Percentiles rank a stretch among this genome's conserved stretches.
These are phyloP conservation scores for Onchidella celtica DNA, from an alignment of 2,888 invertebrate species.

Conservation along the genomic window DNA sequence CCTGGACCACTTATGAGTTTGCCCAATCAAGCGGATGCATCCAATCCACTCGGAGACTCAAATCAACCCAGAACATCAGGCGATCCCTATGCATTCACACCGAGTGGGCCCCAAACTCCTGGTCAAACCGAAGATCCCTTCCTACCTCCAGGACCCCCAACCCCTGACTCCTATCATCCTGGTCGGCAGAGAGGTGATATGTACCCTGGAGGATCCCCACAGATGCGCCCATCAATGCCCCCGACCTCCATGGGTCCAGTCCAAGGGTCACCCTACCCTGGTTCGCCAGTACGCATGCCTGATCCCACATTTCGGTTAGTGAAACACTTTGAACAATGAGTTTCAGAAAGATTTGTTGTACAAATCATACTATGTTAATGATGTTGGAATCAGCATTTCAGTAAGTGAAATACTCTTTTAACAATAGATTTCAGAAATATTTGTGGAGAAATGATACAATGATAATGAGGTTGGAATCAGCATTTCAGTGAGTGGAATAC, in stretches of 20 bases:
- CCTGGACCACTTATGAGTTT: constrained; percentile 34
- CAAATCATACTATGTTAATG: too few species aligned
- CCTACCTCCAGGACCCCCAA: constrained; percentile 35
- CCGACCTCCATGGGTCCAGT: constrained; percentile 51
- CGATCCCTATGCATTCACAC: constrained; percentile 69
- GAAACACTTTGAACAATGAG: too few species aligned
- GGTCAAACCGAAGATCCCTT: constrained; percentile 40
- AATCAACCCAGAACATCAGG: constrained; percentile 48
- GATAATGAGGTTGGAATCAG: too few species aligned
- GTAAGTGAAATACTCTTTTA: neutral
- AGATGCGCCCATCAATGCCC: constrained; percentile 49
- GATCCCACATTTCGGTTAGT: constrained; percentile 47
- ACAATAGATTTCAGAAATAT: too few species aligned
- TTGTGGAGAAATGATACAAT: too few species aligned
- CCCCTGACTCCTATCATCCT: constrained; percentile 43
- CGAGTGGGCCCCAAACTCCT: constrained; percentile 63
- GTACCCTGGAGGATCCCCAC: constrained; percentile 40
- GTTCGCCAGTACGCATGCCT: constrained; percentile 61
- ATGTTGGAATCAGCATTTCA: neutral
- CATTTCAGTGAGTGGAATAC: too few species aligned
- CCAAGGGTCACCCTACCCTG: constrained; percentile 51
- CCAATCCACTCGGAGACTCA: constrained; percentile 42
- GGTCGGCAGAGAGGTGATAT: constrained; percentile 46
- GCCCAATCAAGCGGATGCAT: constrained; percentile 30
- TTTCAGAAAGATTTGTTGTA: too few species aligned